Percentiles rank a stretch among this genome's conserved stretches.
Conservation (phyloP, 2,888 invertebrate genomes). For the Pandemis heparana region DNA sequence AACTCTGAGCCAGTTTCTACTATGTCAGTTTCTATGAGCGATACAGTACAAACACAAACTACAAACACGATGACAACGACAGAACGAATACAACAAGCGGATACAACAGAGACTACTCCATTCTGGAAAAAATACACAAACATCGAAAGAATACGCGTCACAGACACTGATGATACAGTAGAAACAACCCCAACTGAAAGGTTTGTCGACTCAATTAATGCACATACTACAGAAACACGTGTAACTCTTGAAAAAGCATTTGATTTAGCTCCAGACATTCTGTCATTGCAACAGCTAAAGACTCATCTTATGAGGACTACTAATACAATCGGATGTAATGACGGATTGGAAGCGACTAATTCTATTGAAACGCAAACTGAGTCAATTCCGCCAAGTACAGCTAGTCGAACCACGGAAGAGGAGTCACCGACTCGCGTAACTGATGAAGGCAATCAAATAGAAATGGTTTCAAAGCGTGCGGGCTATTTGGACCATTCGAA, state of each 20-base stretch:
- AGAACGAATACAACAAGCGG: background rate
- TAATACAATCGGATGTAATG: slow-evolving; percentile 8
- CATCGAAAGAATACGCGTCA: slow-evolving; percentile 57
- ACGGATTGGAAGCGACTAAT: slow-evolving; percentile 19
- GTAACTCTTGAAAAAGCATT: slow-evolving; percentile 55
- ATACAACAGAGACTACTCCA: slow-evolving; percentile 19
- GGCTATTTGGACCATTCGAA: slow-evolving; percentile 69
- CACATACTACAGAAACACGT: slow-evolving; percentile 55
- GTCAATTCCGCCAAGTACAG: slow-evolving; percentile 32
- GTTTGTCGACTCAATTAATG: slow-evolving; percentile 51
- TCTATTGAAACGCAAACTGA: slow-evolving; percentile 21
- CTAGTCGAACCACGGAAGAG: slow-evolving; percentile 32
- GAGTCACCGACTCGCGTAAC: slow-evolving; percentile 3
- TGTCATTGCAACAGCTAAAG: slow-evolving; percentile 56
- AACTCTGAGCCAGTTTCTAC: background rate
- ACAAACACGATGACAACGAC: slow-evolving; percentile 9
- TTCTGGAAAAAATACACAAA: slow-evolving; percentile 46
- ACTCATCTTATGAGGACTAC: slow-evolving; percentile 49
- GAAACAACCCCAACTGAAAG: slow-evolving; percentile 46
- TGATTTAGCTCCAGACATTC: slow-evolving; percentile 53
- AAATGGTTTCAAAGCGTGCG: slow-evolving; percentile 65
- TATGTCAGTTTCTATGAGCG: background rate
- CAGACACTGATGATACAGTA: slow-evolving; percentile 41
- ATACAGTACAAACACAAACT: background rate
- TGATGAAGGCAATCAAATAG: slow-evolving; percentile 45